Evolutionary conservation across 2,113 vertebrate species (phyloP), one percentile per base, ranked within the genome.

Genomic region (Thunnus maccoyii): DNA sequence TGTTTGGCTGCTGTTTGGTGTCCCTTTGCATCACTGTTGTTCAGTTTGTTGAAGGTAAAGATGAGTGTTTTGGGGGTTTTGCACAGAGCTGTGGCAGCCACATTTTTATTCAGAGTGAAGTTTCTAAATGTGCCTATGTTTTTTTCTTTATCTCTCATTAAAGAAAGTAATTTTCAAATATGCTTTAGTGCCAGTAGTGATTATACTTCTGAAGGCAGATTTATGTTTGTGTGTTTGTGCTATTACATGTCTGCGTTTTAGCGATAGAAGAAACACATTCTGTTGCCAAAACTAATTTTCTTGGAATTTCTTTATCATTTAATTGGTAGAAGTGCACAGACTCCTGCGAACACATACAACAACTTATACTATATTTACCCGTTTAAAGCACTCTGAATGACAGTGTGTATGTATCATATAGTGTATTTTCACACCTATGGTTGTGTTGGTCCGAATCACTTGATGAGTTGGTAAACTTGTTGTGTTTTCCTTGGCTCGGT

Each of bases 301-400:
- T 69, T 64, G 62, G 62, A 15, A 18, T 77, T 54, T 64, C 10
- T 60, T 72, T 75, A 74, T 75, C 41, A 71, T 70, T 78, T 86
- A 46, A 75, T 72, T 75, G 55, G 68, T 72, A 69, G 32, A 46
- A 48, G 47, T 17, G 14, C 51, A 52, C 44, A 41, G 20, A 60
- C 56, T 51, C 20, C 4, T 4, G 13, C 12, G 41, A 18, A 60
- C 25, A 44, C 55, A 27, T 51, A 16, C 0, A 3, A 9, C 30
- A 7, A 16, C 2, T 57, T 17, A 2, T 12, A 25, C 15, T 62
- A 4, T 13, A 44, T 63, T n/a, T 62, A 22, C n/a, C 15, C n/a
- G 10, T 69, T 25, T 46, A 47, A 30, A 54, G 32, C 22, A 7
- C 13, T 9, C 2, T 80, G 22, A 27, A 46, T 18, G 27, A 54